Conservation (phyloP, 2,113 vertebrate species). For the Eulemur macaco region DNA sequence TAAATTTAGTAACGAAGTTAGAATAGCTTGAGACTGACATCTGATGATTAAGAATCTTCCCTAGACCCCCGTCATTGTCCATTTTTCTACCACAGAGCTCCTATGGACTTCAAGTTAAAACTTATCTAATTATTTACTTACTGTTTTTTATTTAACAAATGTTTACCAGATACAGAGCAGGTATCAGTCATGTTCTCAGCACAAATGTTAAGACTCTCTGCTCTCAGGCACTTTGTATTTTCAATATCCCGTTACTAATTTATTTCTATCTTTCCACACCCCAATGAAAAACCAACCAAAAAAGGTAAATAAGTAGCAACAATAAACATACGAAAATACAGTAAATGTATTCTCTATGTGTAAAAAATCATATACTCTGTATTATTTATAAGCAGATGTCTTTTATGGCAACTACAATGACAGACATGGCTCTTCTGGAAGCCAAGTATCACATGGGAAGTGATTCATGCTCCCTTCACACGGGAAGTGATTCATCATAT, state of each 20-base stretch:
- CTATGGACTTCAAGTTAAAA: background rate
- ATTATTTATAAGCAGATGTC: background rate
- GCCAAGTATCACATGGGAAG: background rate
- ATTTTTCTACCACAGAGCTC: background rate
- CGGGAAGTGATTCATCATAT: constrained; percentile 55
- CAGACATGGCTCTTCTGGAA: background rate
- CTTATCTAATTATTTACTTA: background rate
- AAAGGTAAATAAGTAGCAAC: background rate
- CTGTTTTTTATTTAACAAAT: background rate
- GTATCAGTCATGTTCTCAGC: background rate
- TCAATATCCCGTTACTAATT: background rate
- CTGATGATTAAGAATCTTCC: background rate
- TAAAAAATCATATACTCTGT: background rate
- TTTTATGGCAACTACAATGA: background rate
- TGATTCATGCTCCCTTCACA: constrained; percentile 54
- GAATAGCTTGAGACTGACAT: background rate
- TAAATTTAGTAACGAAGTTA: background rate
- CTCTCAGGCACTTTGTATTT: background rate
- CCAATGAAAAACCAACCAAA: background rate
- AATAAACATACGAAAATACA: background rate
- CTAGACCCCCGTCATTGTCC: fast-evolving
- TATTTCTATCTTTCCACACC: background rate
- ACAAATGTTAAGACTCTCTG: background rate
- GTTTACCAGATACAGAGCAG: background rate
- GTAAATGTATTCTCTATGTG: background rate